Percentiles rank a stretch among this genome's conserved stretches.
phyloP scores from a whole-genome alignment of 1,140 invertebrate genomes.

The Heliconius hewitsoni region DNA sequence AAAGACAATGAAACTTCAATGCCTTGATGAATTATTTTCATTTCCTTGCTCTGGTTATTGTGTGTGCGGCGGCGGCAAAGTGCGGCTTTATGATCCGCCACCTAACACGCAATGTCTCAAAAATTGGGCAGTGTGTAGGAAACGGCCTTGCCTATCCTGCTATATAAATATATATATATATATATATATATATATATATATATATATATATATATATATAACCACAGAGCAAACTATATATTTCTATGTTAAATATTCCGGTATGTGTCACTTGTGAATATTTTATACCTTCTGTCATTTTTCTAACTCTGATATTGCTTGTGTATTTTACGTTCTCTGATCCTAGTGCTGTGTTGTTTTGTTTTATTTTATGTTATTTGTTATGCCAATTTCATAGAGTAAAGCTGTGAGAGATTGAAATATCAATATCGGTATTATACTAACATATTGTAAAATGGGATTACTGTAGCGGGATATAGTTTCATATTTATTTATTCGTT shows the following conservation, averaged over 20 bases:
- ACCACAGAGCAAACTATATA: neutral
- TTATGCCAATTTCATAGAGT: neutral
- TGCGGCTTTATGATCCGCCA: too few relatives aligned
- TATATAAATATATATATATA: too few relatives aligned
- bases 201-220: neutral
- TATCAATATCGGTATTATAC: neutral
- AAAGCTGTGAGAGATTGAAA: neutral
- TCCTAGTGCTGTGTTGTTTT: neutral
- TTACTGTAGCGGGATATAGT: too few relatives aligned
- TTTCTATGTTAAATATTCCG: neutral
- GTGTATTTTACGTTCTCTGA: neutral
- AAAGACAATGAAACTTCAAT: too few relatives aligned
- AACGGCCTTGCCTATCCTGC: too few relatives aligned
- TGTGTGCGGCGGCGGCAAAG: too few relatives aligned
- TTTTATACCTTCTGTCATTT: neutral
- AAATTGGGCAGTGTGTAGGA: too few relatives aligned
- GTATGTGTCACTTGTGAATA: neutral
- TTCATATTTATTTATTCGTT: too few relatives aligned
- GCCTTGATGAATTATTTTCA: too few relatives aligned
- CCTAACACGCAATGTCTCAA: too few relatives aligned
- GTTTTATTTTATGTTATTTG: neutral
- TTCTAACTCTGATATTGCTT: neutral
- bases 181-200: too few relatives aligned
- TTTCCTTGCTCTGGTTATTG: too few relatives aligned
- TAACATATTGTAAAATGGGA: neutral